A percentile compares a stretch with the other conserved stretches of the same genome.
These are phyloP conservation scores for Ispidina picta DNA, from an alignment of 2,797 vertebrate genomes.

Conservation along the genomic window DNA sequence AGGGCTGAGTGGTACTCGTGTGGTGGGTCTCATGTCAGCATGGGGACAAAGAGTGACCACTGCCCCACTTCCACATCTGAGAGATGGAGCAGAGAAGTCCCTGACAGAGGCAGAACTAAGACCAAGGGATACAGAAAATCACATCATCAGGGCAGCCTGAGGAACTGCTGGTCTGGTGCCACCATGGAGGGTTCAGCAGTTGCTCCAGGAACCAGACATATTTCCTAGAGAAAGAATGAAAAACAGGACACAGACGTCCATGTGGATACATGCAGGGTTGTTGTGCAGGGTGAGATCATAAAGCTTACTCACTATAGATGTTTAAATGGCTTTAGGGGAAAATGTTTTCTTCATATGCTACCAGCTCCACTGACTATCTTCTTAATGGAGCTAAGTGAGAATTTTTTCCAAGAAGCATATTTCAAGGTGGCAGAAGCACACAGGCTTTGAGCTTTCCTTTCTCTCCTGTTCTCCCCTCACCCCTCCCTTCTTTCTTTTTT, in stretches of 20 bases:
- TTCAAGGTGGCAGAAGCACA: neutral
- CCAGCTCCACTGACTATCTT: neutral
- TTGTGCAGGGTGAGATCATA: rapidly evolving
- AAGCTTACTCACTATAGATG: neutral
- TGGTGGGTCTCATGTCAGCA: neutral
- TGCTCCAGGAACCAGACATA: rapidly evolving
- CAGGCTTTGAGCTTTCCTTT: neutral
- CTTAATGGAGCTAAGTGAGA: neutral
- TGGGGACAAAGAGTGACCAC: neutral
- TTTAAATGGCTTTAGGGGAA: neutral
- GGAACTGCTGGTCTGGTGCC: neutral
- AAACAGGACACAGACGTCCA: rapidly evolving
- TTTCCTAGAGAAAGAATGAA: neutral
- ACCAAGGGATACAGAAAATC: neutral
- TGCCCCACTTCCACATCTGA: neutral
- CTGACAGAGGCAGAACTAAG: neutral
- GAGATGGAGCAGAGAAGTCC: neutral
- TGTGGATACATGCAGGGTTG: rapidly evolving
- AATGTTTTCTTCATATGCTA: neutral
- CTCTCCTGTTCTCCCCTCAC: neutral
- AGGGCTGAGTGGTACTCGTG: rapidly evolving
- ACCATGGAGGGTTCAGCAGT: rapidly evolving
- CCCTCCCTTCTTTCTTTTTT: neutral
- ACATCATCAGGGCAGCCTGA: rapidly evolving
- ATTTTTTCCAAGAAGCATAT: neutral